Evolutionary conservation across 2,888 invertebrate species (phyloP).

Genomic region (Gymnocheta viridis): DNA sequence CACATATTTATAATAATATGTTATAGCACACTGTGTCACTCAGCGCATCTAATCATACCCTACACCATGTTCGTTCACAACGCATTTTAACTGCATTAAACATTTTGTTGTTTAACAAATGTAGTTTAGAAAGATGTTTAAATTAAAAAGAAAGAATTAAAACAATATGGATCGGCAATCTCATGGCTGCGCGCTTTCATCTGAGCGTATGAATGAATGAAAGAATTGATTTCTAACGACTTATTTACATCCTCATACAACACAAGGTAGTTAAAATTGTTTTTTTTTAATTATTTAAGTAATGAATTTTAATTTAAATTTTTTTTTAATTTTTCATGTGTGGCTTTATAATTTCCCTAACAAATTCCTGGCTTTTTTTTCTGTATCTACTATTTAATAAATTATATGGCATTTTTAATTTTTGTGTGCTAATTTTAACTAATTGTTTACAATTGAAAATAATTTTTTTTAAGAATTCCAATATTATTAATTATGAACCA

Average conservation of each 20-base stretch:
- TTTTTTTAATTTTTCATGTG: slow-evolving; percentile 36
- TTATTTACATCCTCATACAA: neutral
- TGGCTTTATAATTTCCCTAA: slow-evolving; percentile 54
- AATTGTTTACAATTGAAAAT: slow-evolving; percentile 48
- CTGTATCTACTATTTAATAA: neutral
- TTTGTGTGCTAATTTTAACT: slow-evolving; percentile 49
- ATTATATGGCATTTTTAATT: slow-evolving; percentile 28
- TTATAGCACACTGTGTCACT: neutral
- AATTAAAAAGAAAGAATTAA: neutral
- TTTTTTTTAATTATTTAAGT: neutral
- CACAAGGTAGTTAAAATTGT: slow-evolving; percentile 60
- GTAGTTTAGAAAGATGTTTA: slow-evolving; percentile 25
- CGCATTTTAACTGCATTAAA: slow-evolving; percentile 46
- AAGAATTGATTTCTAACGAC: slow-evolving; percentile 1
- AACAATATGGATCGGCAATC: slow-evolving; percentile 15
- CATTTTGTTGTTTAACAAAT: slow-evolving; percentile 44
- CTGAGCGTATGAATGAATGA: slow-evolving; percentile 7
- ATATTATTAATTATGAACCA: slow-evolving; percentile 33
- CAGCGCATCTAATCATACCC: neutral
- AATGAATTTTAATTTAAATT: slow-evolving; percentile 5
- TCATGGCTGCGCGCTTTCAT: slow-evolving; percentile 39
- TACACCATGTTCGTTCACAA: slow-evolving; percentile 22
- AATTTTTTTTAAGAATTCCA: too few relatives aligned
- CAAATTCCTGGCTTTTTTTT: slow-evolving; percentile 48
- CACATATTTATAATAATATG: neutral